Evolutionary conservation across 1,140 invertebrate genomes (phyloP).

Genomic region (Asobara japonica): DNA sequence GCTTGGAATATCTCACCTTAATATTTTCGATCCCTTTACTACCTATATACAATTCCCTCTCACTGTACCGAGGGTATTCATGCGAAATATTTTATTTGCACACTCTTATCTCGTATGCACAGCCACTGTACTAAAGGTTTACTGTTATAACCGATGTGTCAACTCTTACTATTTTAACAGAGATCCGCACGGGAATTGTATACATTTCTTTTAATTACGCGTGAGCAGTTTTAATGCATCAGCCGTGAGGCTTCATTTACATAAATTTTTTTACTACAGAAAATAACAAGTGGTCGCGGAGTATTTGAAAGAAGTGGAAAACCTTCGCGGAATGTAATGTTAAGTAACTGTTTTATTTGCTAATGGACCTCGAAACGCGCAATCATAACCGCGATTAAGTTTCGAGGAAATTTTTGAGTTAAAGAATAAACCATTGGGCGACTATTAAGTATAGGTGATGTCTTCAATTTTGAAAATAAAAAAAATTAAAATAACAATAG

Average conservation of each 20-base stretch:
- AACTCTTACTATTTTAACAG: not conserved
- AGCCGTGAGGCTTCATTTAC: too few species aligned
- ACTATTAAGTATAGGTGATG: too few species aligned
- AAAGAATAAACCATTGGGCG: too few species aligned
- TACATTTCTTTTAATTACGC: not conserved
- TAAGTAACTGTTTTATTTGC: too few species aligned
- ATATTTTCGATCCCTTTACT: conserved; percentile 47
- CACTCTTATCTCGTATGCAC: conserved; percentile 54
- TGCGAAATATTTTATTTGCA: conserved; percentile 57
- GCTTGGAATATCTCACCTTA: conserved; percentile 50
- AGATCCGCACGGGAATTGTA: not conserved
- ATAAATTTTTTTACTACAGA: not conserved
- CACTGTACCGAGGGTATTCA: not conserved
- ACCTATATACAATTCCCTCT: conserved; percentile 7
- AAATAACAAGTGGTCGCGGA: not conserved
- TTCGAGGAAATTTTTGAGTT: too few species aligned
- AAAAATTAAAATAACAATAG: too few species aligned
- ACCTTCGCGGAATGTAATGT: too few species aligned
- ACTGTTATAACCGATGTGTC: conserved; percentile 6
- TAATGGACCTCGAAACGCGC: too few species aligned
- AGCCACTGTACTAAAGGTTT: conserved; percentile 27
- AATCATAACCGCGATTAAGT: too few species aligned
- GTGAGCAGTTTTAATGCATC: too few species aligned
- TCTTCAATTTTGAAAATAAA: too few species aligned
- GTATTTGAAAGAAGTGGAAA: too few species aligned